These are phyloP conservation scores for Natator depressus DNA, from an alignment of 2,113 vertebrate species.

Conservation along the genomic window DNA sequence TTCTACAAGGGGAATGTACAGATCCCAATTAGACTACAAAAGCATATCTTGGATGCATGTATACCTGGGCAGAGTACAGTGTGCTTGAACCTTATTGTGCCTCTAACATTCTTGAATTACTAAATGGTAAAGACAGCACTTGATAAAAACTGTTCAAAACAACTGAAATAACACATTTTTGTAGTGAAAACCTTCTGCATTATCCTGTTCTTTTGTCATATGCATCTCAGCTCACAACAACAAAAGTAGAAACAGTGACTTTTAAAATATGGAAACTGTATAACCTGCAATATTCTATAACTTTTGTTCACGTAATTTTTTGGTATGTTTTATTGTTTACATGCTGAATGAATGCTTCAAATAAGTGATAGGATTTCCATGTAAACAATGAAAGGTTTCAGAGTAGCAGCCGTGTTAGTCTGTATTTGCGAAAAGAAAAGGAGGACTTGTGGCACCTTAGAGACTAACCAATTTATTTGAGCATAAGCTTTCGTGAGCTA, in stretches of 20 bases:
- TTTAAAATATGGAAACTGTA: background rate
- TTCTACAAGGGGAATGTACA: conserved; percentile 6
- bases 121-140: background rate
- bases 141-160: background rate
- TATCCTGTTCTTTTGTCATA: background rate
- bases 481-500: no score
- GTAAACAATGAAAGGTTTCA: background rate
- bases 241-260: background rate
- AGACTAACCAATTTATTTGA: no score
- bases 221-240: background rate
- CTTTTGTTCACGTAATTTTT: fast-evolving
- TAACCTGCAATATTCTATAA: background rate
- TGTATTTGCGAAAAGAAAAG: no score
- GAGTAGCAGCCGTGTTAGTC: no score
- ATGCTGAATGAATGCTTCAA: background rate
- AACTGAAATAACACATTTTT: background rate
- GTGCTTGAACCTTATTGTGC: background rate
- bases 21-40: background rate
- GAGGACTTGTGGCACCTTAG: no score
- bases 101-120: background rate
- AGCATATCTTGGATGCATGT: background rate
- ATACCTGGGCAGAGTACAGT: fast-evolving
- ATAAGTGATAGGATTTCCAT: background rate
- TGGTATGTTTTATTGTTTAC: background rate
- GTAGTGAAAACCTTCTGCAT: background rate